Base-by-base conservation (phyloP, 92 coral and sea anemone genomes). In the Porites lobata region DNA sequence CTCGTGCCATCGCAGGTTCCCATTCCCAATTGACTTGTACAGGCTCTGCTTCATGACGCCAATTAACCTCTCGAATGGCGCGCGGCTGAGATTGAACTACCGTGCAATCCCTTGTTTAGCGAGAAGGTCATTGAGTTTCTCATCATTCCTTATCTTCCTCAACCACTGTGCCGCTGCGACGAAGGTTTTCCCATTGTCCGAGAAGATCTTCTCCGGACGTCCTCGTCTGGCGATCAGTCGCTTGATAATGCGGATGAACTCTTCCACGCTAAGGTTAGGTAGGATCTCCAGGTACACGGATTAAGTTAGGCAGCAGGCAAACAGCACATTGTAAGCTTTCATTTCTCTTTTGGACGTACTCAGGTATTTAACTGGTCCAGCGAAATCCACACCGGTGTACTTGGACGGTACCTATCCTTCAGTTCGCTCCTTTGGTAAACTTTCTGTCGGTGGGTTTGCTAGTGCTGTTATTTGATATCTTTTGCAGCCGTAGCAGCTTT, bases 41-140 rank as follows among this genome's bases (percentile, higher is more conserved):
- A 77, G 81, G 32, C 67, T 65, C 68, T 77, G 81, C 68, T 77
- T 77, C 81, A 77, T 57, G 11, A 77, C 68, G 67, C 81, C 81
- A 22, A 77, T 65, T 18, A 77, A 17, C 29, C 81, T 61, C 68
- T 77, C 69, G 22, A 53, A 77, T n/a, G 81, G 81, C 15, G 73
- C 50, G 32, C 73, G 73, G 51, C 73, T 68, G 47, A 68, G 73
- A 29, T 68, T 61, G 65, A 61, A 61, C 65, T 20, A 43, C 70
- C 70, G 21, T n/a, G 70, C 21, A n/a, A 19, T 65, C 14, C 32
- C 38, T 19, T 65, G 70, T 17, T 21, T 65, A 21, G 70, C 70
- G 26, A 65, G 70, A 12, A 20, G 7, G 70, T 21, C 26, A 32
- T 20, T 17, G 65, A 14, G 65, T 19, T 61, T 61, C 65, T 61